Evolutionary conservation across 53 echinoderm and acorn worm species (phyloP), one percentile per base, ranked within the genome.

Genomic region (Zoroaster sp.): DNA sequence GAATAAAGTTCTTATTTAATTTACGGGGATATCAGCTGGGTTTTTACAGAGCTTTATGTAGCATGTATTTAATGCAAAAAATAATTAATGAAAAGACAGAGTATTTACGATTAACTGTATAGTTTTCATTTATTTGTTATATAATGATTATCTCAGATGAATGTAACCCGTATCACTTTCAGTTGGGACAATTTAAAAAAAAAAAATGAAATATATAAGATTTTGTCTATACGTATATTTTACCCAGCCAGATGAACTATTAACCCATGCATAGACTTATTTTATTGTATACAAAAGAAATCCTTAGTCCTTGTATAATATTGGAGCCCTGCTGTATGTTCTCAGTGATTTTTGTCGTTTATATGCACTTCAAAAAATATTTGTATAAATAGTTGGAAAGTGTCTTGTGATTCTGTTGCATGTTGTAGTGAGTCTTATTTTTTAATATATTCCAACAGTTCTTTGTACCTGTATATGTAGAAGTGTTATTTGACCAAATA

Each of bases 391-490:
- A 87, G 91, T 78, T 86, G 37, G 53, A 65, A 73, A 49, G 83
- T 73, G 69, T 87, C 77, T 77, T 55, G 87, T 91, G 78, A 91
- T 91, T 86, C 70, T 40, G 88, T 83, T 83, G 88, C 92, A 88
- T 75, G 65, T 91, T 88, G 88, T 88, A 85, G 35, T 85, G 51
- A 49, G 76, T 71, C 42, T 87, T 74, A 80, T 93, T 89, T 93
- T 93, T 93, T 89, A 89, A 89, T 89, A 93, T 93, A 93, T 93
- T 93, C 89, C 93, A 93, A 89, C 88, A 88, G 88, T 87, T 91
- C 80, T 89, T 53, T 93, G 93, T 89, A 82, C 90, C 82, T 89
- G 90, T 93, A 93, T 93, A 89, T 93, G 93, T 93, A 93, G 93
- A 85, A 89, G 85, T 90, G 89, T 89, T 85, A 89, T 83, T 80